These are phyloP conservation scores for Ormyrus labotus DNA, from an alignment of 2,888 invertebrate genomes.

Conservation along the genomic window DNA sequence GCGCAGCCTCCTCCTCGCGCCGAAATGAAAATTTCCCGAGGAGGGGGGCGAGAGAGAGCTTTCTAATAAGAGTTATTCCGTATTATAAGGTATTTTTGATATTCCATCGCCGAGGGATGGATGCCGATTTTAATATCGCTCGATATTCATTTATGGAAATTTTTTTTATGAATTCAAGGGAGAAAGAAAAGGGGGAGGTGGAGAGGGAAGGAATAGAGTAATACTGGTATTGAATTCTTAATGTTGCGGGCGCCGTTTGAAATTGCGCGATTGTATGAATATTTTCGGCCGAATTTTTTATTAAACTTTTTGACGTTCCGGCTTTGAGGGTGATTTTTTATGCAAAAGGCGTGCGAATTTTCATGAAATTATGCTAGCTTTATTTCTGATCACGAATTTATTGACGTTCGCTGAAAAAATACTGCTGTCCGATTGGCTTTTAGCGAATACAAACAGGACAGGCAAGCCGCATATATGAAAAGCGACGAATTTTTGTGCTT, in stretches of 20 bases:
- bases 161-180: constrained; percentile 45
- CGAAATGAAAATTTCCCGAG: constrained; percentile 39
- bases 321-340: neutral
- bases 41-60: neutral
- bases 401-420: no score
- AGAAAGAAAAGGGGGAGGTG: neutral
- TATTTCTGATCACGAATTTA: neutral
- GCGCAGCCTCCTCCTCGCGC: neutral
- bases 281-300: constrained; percentile 27
- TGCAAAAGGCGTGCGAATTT: constrained; percentile 3
- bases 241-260: constrained; percentile 26
- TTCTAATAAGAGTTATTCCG: constrained; percentile 32
- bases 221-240: constrained; percentile 46
- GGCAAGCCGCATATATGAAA: no score
- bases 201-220: neutral
- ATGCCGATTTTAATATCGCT: constrained; percentile 44
- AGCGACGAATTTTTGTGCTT: no score
- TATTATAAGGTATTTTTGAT: constrained; percentile 41
- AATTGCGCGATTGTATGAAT: constrained; percentile 36
- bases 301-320: neutral
- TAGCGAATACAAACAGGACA: no score
- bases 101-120: constrained; percentile 1
- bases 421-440: no score
- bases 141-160: constrained; percentile 55
- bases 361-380: neutral